Base-by-base conservation (phyloP, 2,888 invertebrate genomes). In the Apocheima hispidaria region DNA sequence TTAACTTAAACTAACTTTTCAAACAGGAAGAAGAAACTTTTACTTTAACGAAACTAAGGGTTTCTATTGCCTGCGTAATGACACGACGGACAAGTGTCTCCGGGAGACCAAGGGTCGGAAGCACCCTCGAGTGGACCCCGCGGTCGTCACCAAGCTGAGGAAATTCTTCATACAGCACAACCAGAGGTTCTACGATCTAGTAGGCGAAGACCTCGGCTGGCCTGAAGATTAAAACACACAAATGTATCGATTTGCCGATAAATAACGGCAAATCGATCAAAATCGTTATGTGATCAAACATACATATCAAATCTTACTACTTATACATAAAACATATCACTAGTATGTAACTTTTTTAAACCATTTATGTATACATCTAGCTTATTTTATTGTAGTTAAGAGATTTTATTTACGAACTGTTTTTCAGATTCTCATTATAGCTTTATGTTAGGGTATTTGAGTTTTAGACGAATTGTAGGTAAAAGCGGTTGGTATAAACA, bases 31-130 rank as follows among this genome's bases (percentile, higher is more conserved):
- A 75, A 96, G 97, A 84, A 97, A 98, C 88, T 98, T 99, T 88
- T 98, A 98, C 91, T 99, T 98, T 93, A 99, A 99, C 92, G 96
- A 96, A 89, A 98, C 98, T 14, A 98, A 99, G 88, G 98, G 99
- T 63, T 98, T 99, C 92, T 99, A 97, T 90, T 99, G 99, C 86
- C 93, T 97, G 79, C 93, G 97, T 78, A 95, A 97, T 88, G 96
- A 97, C 86, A 96, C 96, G 69, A 95, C 96, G 73, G 94, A 97
- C 94, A 94, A 97, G 89, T 95, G 99, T 94, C 91, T 99, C 90
- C 83, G 96, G 83, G 94, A 97, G 91, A 95, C 98, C 87, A 96
- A 97, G 80, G 96, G 97, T 56, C 93, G 96, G 36, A 94, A 95
- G 85, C 98, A 98, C 90, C 97, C 98, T 5, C 93, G 96, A 35